Evolutionary conservation across 2,797 vertebrate species (phyloP).

Genomic region (Sebastes hopkinsi): DNA sequence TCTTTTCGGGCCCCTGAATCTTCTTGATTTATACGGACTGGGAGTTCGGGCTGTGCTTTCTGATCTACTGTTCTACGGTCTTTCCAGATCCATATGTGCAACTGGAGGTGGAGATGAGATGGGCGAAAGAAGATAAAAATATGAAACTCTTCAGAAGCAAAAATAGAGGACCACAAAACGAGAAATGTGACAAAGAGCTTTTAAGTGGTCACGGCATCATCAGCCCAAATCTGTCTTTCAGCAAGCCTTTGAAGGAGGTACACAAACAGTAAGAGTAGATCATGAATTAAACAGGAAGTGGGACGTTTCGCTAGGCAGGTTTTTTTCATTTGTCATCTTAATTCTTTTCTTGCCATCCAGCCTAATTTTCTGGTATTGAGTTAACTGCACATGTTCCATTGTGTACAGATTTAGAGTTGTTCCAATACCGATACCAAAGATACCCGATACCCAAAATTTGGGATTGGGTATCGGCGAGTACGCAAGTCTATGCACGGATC

Average conservation of each 20-base stretch:
- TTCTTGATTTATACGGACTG: conserved; percentile 56
- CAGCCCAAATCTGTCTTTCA: conserved; percentile 35
- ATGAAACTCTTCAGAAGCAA: background rate
- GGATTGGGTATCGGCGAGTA: background rate
- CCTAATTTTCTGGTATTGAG: background rate
- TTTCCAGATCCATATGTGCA: conserved; percentile 40
- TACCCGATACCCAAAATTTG: background rate
- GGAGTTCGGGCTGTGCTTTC: conserved; percentile 24
- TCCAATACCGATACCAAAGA: background rate
- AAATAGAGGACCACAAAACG: conserved; percentile 3
- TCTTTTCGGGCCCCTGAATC: conserved; percentile 39
- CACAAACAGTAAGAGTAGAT: conserved; percentile 17
- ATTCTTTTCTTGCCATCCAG: background rate
- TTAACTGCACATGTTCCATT: background rate
- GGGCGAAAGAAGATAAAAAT: background rate
- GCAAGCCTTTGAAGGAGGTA: conserved; percentile 31
- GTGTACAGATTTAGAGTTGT: background rate
- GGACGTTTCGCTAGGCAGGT: background rate
- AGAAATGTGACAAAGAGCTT: conserved; percentile 19
- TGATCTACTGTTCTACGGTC: conserved; percentile 1
- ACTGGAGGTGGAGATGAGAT: background rate
- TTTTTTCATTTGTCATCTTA: background rate
- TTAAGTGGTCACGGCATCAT: conserved; percentile 17
- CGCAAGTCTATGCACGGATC: too few relatives aligned
- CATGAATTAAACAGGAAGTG: background rate